Evolutionary conservation across 1,140 invertebrate species (phyloP), one percentile per base, ranked within the genome.

Genomic region (Drosophila asahinai): DNA sequence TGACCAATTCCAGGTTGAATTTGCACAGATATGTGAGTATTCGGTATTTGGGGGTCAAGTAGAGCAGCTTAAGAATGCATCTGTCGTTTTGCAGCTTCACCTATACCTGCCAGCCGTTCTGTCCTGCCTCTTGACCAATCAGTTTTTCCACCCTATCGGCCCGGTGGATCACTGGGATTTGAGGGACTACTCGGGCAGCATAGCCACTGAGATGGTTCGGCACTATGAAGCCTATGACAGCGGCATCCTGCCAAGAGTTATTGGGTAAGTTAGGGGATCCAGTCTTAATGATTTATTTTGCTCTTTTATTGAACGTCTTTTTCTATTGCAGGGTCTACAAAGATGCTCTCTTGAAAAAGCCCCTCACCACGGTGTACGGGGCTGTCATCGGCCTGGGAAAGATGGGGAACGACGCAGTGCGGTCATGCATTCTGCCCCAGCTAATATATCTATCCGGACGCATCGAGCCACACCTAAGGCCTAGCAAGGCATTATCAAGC

Each of bases 21-120:
- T 64, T 83, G 2, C 5, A 58, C 6, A 71, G 52, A 51, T 83
- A 63, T 38, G 81, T 83, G 40, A 83, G 81, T 83, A 27, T 19
- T 43, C 12, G 22, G 2, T 15, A 2, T 8, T 22, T 3, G 22
- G 15, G 15, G 19, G 8, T 25, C 2, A 33, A 15, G 15, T 15
- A 3, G 1, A n/a, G 5, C 5, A 36, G 17, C 25, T 36, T 12
- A 65, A 49, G 30, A 42, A 49, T 36, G 11, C 14, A 12, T 12
- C 1, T 60, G 11, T 38, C 17, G 12, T 5, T 54, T 43, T 75
- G 0, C 27, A 83, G 22, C 22, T 22, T 22, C 22, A 22, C 22
- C 22, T 22, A 22, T 22, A 22, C 22, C 22, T 22, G 22, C 81
- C 81, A 1, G 25, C 81, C 2, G 71, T 83, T 17, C 25, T 83